A percentile compares a stretch with the other conserved stretches of the same genome.
Conservation (phyloP, 2,113 vertebrate genomes). For the Sardina pilchardus region DNA sequence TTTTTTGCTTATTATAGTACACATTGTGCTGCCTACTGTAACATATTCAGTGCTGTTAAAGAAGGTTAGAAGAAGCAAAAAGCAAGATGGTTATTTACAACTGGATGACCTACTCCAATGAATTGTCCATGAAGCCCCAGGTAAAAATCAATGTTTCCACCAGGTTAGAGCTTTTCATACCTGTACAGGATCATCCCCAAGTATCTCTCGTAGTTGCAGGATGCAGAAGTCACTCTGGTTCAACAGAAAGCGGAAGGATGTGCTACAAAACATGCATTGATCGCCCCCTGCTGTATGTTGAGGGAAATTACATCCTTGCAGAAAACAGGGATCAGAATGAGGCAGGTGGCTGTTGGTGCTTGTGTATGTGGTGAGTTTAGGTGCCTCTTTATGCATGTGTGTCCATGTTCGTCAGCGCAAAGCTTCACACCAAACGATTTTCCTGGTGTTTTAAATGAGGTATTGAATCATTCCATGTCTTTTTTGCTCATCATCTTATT, state of each 20-base stretch:
- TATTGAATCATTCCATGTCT: no score
- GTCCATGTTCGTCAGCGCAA: neutral
- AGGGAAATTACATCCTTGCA: no score
- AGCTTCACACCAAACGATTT: no score
- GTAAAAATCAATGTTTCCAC: neutral
- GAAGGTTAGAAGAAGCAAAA: no score
- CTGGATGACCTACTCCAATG: no score
- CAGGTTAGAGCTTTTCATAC: neutral
- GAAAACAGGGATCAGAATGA: no score
- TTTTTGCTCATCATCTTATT: no score
- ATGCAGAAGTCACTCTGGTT: neutral
- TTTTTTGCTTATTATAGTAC: no score
- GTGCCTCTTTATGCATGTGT: neutral
- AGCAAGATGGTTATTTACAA: neutral
- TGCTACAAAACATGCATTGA: neutral
- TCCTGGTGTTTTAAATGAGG: no score
- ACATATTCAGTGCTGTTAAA: no score
- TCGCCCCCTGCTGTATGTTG: neutral
- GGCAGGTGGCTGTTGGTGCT: neutral
- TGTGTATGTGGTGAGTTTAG: neutral
- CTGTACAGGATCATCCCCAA: neutral
- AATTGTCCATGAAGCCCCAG: neutral
- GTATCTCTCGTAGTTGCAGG: neutral
- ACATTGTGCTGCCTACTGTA: no score
- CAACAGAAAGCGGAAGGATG: neutral